These are phyloP conservation scores for Scaptodrosophila lebanonensis DNA, from an alignment of 1,140 invertebrate genomes.

Conservation along the genomic window DNA sequence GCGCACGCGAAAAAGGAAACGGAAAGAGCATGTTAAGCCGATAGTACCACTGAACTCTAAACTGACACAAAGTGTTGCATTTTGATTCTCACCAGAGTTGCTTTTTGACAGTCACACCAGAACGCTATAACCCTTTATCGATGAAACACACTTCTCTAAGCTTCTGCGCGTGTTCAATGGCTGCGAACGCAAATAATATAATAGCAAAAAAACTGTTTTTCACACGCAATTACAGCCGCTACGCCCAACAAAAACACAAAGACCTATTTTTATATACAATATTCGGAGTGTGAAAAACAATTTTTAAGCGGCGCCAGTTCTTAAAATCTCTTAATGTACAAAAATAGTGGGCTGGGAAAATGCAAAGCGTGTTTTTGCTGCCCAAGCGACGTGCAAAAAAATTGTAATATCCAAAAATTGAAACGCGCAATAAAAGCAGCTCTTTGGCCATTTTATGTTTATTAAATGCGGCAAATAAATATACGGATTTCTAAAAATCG, in stretches of 20 bases:
- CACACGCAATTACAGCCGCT: conserved; percentile 31
- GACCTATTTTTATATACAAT: conserved; percentile 9
- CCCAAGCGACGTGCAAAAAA: conserved; percentile 48
- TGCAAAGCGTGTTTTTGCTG: conserved; percentile 29
- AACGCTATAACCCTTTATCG: conserved; percentile 35
- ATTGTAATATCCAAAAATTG: conserved; percentile 38
- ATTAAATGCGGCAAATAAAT: conserved; percentile 9
- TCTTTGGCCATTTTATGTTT: neutral
- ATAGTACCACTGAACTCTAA: conserved; percentile 23
- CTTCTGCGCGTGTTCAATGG: conserved; percentile 62
- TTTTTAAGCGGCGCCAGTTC: conserved; percentile 13
- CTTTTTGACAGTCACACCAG: conserved; percentile 49
- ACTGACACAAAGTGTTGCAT: conserved; percentile 17
- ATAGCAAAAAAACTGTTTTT: conserved; percentile 51
- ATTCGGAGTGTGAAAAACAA: conserved; percentile 10
- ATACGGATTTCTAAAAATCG: conserved; percentile 41
- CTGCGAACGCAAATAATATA: conserved; percentile 51
- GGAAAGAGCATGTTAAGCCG: conserved; percentile 65
- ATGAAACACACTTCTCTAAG: conserved; percentile 38
- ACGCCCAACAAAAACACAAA: conserved; percentile 11
- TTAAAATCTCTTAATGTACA: conserved; percentile 3
- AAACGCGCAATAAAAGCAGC: conserved; percentile 35
- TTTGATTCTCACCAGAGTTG: conserved; percentile 21
- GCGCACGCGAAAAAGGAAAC: conserved; percentile 77
- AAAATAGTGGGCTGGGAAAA: conserved; percentile 39